Conservation (phyloP, 2,888 invertebrate genomes). For the Venustoraphidia nigricollis region DNA sequence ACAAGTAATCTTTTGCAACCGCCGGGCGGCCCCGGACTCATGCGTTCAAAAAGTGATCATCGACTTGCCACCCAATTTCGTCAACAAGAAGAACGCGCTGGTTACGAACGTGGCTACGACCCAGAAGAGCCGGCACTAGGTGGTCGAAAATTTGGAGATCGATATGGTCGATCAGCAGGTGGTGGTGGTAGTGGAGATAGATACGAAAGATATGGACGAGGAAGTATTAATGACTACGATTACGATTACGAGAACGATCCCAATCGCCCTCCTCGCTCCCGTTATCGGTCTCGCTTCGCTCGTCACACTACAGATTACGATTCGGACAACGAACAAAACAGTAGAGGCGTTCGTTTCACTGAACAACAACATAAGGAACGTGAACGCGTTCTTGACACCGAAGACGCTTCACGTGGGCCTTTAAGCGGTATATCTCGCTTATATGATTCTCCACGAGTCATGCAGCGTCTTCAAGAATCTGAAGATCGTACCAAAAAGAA, state of each 20-base stretch:
- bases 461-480: slow-evolving; percentile 68
- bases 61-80: slow-evolving; percentile 77
- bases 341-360: slow-evolving; percentile 49
- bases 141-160: slow-evolving; percentile 66
- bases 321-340: slow-evolving; percentile 53
- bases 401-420: slow-evolving; percentile 73
- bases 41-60: slow-evolving; percentile 88
- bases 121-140: slow-evolving; percentile 48
- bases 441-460: slow-evolving; percentile 75
- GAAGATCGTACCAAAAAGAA: slow-evolving; percentile 54
- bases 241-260: slow-evolving; percentile 51
- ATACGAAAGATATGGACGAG: slow-evolving; percentile 27
- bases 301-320: slow-evolving; percentile 52
- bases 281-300: slow-evolving; percentile 49
- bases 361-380: slow-evolving; percentile 46
- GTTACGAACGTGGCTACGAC: slow-evolving; percentile 35
- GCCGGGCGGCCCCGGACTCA: slow-evolving; percentile 57
- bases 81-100: slow-evolving; percentile 59
- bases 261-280: slow-evolving; percentile 42
- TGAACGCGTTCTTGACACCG: slow-evolving; percentile 68
- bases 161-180: slow-evolving; percentile 25
- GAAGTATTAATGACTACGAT: slow-evolving; percentile 40
- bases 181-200: slow-evolving; percentile 26
- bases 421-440: slow-evolving; percentile 79
- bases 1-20: slow-evolving; percentile 36